Percentiles rank a stretch among this genome's conserved stretches.
These are phyloP conservation scores for Drosophila macrospina DNA, from an alignment of 2,888 invertebrate species.

Conservation along the genomic window DNA sequence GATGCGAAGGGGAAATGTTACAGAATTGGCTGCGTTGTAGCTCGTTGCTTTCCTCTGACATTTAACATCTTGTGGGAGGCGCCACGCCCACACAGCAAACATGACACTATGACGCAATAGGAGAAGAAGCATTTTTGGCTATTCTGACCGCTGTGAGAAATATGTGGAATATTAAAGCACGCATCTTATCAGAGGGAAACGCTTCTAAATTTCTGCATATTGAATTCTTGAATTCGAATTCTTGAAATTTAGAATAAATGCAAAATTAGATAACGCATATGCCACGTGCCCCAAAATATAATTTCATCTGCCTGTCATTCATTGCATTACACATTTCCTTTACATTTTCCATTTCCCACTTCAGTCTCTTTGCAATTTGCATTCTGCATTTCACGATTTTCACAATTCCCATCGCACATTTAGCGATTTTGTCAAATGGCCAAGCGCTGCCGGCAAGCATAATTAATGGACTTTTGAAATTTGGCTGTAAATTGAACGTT, in stretches of 20 bases:
- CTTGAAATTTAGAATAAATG: too few species aligned
- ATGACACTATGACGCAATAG: slow-evolving; percentile 30
- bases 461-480: slow-evolving; percentile 49
- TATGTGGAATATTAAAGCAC: not conserved
- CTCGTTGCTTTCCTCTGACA: slow-evolving; percentile 33
- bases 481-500: slow-evolving; percentile 46
- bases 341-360: slow-evolving; percentile 5
- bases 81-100: slow-evolving; percentile 31
- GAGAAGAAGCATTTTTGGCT: not conserved
- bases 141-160: not conserved
- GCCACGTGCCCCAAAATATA: slow-evolving; percentile 33
- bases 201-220: not conserved
- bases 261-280: slow-evolving; percentile 20
- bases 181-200: slow-evolving; percentile 6
- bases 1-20: not conserved
- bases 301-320: slow-evolving; percentile 30
- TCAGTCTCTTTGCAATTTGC: not conserved
- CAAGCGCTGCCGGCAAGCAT: slow-evolving; percentile 21
- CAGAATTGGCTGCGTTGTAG: slow-evolving; percentile 5
- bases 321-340: slow-evolving; percentile 11
- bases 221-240: too few species aligned
- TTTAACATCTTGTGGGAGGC: slow-evolving; percentile 26
- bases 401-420: not conserved
- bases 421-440: slow-evolving; percentile 6
- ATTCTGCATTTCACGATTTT: not conserved